Evolutionary conservation across 2,113 vertebrate species (phyloP).

Genomic region (Eulacestoma nigropectus): DNA sequence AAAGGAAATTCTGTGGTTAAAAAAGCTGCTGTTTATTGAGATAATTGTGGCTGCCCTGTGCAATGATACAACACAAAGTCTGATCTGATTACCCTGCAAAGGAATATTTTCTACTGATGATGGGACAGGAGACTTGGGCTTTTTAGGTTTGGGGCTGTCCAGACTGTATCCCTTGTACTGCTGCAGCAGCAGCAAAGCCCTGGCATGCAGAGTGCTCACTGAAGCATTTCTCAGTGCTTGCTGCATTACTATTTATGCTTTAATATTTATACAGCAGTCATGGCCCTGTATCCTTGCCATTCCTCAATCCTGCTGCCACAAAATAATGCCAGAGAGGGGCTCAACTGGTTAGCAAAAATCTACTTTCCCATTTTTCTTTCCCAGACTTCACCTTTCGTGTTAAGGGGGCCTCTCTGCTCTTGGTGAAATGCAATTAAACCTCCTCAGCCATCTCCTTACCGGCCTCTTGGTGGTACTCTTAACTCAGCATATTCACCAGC

Average conservation of each 20-base stretch:
- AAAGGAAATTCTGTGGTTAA: background rate
- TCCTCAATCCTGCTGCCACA: background rate
- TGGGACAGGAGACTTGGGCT: background rate
- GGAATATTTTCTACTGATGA: no score
- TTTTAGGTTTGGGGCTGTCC: background rate
- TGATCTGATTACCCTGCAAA: background rate
- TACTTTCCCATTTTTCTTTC: background rate
- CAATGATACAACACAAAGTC: background rate
- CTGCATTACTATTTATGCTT: background rate
- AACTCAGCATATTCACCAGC: conserved; percentile 14
- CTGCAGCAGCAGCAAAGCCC: background rate
- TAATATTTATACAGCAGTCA: background rate
- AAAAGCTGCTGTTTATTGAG: background rate
- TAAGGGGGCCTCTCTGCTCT: background rate
- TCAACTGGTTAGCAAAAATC: background rate
- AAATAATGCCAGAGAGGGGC: background rate
- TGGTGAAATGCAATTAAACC: background rate
- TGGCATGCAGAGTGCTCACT: background rate
- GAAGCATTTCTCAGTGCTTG: background rate
- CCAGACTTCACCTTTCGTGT: background rate
- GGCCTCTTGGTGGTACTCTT: conserved; percentile 67
- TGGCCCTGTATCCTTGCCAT: background rate
- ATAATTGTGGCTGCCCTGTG: background rate
- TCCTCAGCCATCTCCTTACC: background rate
- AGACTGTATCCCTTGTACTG: background rate